Evolutionary conservation across 2,797 vertebrate species (phyloP), one percentile per base, ranked within the genome.

Genomic region (Mormyrus proboscirostris): DNA sequence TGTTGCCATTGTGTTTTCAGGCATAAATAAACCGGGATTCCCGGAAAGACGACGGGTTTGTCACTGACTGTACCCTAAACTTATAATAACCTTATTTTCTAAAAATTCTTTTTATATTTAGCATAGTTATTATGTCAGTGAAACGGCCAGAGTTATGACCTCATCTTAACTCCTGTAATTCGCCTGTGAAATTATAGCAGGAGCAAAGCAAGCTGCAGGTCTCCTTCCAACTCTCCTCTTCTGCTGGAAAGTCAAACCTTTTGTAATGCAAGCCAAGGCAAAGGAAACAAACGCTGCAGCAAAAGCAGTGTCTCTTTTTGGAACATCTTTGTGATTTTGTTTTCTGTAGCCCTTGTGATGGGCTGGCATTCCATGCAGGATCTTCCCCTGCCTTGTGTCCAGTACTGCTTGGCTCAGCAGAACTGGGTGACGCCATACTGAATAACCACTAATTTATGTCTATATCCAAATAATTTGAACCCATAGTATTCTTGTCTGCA

Each of bases 141-240:
- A 90, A 91, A 57, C 51, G 62, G 88, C 88, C 85, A 79, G 33
- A 69, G 85, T 50, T 41, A 41, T 86, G 29, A 89, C 49, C 6
- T 55, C 84, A 51, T 83, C 88, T 33, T 29, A 51, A 38, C 49
- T 88, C 16, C 53, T 79, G 10, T 76, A 88, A 51, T 51, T 29
- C 1, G 19, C 59, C 3, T 73, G 33, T 59, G 76, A 90, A 79
- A 84, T 51, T 33, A n/a, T 87, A 51, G 44, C n/a, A n/a, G 47
- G 73, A 44, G 41, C 65, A 59, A 38, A 53, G 41, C n/a, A 50
- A 25, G 51, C 86, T 44, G n/a, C 22, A 65, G 47, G 22, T 38
- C 88, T 19, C 29, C 2, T 76, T 41, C 44, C 3, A 19, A 7
- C 33, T 76, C 47, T 87, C 44, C 86, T 90, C 89, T 73, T 14